Base-by-base conservation (phyloP, 2,888 invertebrate species). In the Metacarcinus magister region DNA sequence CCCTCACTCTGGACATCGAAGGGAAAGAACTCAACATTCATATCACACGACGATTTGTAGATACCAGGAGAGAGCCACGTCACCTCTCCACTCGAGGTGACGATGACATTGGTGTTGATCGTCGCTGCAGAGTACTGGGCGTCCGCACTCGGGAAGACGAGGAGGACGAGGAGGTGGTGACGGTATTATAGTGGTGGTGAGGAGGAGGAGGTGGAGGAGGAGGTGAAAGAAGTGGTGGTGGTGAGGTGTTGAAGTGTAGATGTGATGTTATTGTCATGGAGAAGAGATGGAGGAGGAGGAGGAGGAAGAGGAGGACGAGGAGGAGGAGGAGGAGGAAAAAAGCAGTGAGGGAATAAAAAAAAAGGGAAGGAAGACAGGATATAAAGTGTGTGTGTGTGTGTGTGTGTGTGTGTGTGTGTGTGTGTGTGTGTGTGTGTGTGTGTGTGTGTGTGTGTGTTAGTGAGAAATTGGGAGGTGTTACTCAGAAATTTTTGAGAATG, bases 101-200 rank as follows among this genome's bases (percentile, higher is more conserved):
- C 98, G 97, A 99, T 98, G 97, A 99, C 98, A 97, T 99, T 99
- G 3, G 99, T 99, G 98, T 98, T 99, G 97, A 99, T 98, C 97
- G 99, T 98, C 16, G 99, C 98, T 32, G 98, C 98, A 97, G 98
- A 98, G 97, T 99, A 99, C 97, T 98, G 98, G 0, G 98, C 98
- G 97, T 99, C 99, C 95, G 99, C 99, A 97, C 99, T 99, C 98
- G 32, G 98, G 46, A 19, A 28, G 46, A 54, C 1, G 32, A 32
- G 82, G 82, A 32, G 32, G 1, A 32, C 32, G 32, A 32, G 13
- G 2, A n/a, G 46, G 4, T 91, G 48, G n/a, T 2, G n/a, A 10
- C 3, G n/a, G n/a, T 28, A 5, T 5, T 13, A 32, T 32, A 0
- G 32, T 82, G n/a, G n/a, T 32, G 82, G 75, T 82, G 82, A 23